Conservation (phyloP, 2,888 invertebrate genomes). For the Agrotis puta region DNA sequence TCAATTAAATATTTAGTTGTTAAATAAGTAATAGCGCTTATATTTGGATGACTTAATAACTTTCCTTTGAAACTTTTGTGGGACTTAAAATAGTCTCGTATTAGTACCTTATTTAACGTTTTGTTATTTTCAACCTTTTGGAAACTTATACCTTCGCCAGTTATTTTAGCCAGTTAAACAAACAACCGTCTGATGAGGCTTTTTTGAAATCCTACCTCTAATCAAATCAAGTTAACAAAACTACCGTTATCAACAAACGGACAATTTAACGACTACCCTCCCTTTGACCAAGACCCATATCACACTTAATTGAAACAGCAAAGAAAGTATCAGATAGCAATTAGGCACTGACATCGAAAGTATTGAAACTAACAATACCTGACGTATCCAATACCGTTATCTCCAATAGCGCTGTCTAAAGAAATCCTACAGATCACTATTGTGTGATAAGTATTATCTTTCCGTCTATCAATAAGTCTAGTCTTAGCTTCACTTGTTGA, state of each 20-base stretch:
- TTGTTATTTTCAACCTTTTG: background rate
- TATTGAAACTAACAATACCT: slow-evolving; percentile 29
- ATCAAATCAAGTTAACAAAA: background rate
- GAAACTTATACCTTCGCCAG: background rate
- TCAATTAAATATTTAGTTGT: slow-evolving; percentile 36
- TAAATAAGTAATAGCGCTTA: background rate
- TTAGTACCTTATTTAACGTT: slow-evolving; percentile 7
- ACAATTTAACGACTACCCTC: background rate
- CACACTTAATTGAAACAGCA: slow-evolving; percentile 14
- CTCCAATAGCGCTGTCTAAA: slow-evolving; percentile 46
- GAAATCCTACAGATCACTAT: slow-evolving; percentile 52
- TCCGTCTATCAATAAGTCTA: slow-evolving; percentile 62
- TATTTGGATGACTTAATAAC: slow-evolving; percentile 10
- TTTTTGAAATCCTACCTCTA: background rate
- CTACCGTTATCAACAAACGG: background rate
- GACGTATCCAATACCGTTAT: slow-evolving; percentile 51
- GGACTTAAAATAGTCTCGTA: background rate
- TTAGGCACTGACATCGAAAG: slow-evolving; percentile 33
- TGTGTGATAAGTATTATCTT: slow-evolving; percentile 56
- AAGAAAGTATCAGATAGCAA: slow-evolving; percentile 50
- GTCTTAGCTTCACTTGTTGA: slow-evolving; percentile 55
- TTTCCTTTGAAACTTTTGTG: slow-evolving; percentile 18
- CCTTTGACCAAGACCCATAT: background rate
- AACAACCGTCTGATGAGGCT: background rate
- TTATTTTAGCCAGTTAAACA: background rate